Conservation (phyloP, 1,140 invertebrate genomes). For the Drosophila insularis region DNA sequence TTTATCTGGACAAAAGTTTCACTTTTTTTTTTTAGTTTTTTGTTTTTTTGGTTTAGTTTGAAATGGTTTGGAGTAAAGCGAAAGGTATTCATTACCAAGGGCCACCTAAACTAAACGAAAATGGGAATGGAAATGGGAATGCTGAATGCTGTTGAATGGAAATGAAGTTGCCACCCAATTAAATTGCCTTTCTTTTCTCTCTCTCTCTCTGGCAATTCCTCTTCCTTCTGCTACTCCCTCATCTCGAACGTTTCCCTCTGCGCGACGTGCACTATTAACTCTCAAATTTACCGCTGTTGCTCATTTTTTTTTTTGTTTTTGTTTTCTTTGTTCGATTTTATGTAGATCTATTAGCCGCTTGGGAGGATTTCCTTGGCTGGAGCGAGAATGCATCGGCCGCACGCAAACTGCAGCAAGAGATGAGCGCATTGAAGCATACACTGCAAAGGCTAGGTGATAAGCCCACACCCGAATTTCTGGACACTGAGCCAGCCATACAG, state of each 20-base stretch:
- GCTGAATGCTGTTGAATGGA: conserved; percentile 16
- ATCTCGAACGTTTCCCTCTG: not conserved
- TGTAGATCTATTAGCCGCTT: conserved; percentile 77
- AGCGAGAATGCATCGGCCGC: conserved; percentile 82
- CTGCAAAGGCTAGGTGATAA: conserved; percentile 70
- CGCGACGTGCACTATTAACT: conserved; percentile 39
- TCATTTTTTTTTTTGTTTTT: conserved; percentile 26
- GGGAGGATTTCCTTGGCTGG: conserved; percentile 80
- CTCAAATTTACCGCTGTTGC: conserved; percentile 17
- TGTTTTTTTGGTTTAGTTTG: not conserved
- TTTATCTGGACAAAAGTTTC: conserved; percentile 54
- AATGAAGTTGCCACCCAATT: conserved; percentile 45
- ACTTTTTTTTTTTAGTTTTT: conserved; percentile 36
- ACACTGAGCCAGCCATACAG: conserved; percentile 80
- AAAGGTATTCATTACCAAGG: conserved; percentile 63
- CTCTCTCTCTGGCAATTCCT: not conserved
- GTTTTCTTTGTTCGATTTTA: conserved; percentile 5
- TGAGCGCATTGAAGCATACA: conserved; percentile 69
- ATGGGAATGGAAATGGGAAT: conserved; percentile 24
- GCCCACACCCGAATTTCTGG: conserved; percentile 64
- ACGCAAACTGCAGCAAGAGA: conserved; percentile 79
- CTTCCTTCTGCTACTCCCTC: conserved; percentile 2
- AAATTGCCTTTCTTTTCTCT: conserved; percentile 55
- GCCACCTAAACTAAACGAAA: conserved; percentile 12
- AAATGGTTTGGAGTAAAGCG: conserved; percentile 32